Base-by-base conservation (phyloP, 1,140 invertebrate genomes). In the Listronotus oregonensis region DNA sequence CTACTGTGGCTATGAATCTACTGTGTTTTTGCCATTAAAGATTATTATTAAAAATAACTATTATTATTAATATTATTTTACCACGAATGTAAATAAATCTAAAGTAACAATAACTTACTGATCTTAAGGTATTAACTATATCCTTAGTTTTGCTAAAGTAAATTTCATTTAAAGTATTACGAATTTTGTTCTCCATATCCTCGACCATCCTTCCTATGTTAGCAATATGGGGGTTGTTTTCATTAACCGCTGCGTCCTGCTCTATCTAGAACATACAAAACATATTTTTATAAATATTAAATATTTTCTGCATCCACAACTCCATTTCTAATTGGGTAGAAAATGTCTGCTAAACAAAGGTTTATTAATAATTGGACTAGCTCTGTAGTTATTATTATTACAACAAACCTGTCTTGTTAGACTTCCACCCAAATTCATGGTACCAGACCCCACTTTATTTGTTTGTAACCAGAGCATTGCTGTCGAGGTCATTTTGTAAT, bases 141-240 rank as follows among this genome's bases (percentile, higher is more conserved):
- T 99, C 95, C 79, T 94, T 95, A 12, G 97, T 99, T 84, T 99
- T 99, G 72, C 96, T 94, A 85, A 99, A 99, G 82, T 99, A 99
- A 71, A 99, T 98, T 82, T 98, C 95, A 78, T 98, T 99, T 54
- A 99, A 82, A 0, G 96, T 98, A 76, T 95, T 96, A 69, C 97
- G 87, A 75, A 99, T 99, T 86, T 99, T 99, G 80, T 98, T 99
- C 78, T 99, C 98, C 95, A 99, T 98, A 72, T 99, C 97, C 82
- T 99, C 92, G 0, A 95, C 93, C 89, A 93, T 89, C 66, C 90
- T 87, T 12, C 98, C 98, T 76, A 99, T 99, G 79, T 99, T 99
- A 21, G 92, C 96, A 79, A 99, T 98, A 79, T 99, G 97, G 8
- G 97, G 95, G 54, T 91, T 93, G 1, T 92, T 89, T 75, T 99